Evolutionary conservation across 2,888 invertebrate genomes (phyloP), one percentile per base, ranked within the genome.

Genomic region (Hyppa rectilinea): DNA sequence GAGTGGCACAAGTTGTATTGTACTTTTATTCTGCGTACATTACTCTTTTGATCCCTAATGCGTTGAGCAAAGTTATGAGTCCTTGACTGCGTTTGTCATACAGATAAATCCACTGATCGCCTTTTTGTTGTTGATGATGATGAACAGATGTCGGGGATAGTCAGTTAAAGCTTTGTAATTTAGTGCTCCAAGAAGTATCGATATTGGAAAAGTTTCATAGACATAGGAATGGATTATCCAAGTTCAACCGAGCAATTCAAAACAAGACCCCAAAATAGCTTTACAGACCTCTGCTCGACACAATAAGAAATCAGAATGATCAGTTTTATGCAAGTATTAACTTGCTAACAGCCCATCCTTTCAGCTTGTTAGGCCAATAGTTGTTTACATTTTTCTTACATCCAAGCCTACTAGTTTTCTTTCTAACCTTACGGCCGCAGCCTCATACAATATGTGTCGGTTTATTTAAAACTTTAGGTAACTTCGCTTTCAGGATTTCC

Each of bases 1-100:
- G 75, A 78, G 69, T 60, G 69, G 43, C 69, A 23, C 59, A 43
- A 50, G 50, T 60, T 55, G 59, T 47, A 60, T 66, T 74, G 17
- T 69, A 43, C 40, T 66, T 66, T 63, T 63, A 63, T 78, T 68
- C 43, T 65, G 49, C 12, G 38, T 49, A 53, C 47, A 53, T 62
- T 23, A 73, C 43, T 63, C 67, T 76, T 70, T 45, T 26, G 40
- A 56, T 40, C 40, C n/a, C 38, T 69, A 52, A 52, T 60, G 20
- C 29, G 31, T 43, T 59, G 38, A 36, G 12, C 50, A 47, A 56
- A 69, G 49, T 40, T 55, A 34, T 38, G 17, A 73, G 29, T 26
- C 47, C 47, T 53, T 66, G 66, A 65, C 45, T 23, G 23, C 10
- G 20, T 47, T 53, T 34, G 26, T 40, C 38, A 23, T 23, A 50